These are phyloP conservation scores for Halictus ligatus DNA, from an alignment of 2,888 invertebrate genomes.

Conservation along the genomic window DNA sequence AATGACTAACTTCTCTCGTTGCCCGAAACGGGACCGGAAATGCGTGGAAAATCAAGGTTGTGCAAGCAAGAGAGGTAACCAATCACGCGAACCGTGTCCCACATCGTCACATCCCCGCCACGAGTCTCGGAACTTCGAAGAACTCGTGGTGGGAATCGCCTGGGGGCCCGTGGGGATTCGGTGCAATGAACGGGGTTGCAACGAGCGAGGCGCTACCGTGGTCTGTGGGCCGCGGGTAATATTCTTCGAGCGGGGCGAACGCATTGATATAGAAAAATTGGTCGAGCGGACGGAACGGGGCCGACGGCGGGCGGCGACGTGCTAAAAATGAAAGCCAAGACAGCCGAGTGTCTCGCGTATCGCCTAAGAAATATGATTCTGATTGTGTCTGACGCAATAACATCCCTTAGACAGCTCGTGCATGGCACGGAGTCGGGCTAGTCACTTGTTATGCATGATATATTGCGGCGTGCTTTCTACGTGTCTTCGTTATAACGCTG, in stretches of 20 bases:
- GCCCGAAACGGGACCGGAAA: too few species aligned
- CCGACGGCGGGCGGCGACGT: conserved; percentile 18
- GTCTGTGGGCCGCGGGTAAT: background rate
- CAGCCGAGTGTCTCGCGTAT: conserved; percentile 41
- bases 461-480: conserved; percentile 79
- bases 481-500: conserved; percentile 79
- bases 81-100: too few species aligned
- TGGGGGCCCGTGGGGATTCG: too few species aligned
- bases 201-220: background rate
- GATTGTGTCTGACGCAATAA: conserved; percentile 68
- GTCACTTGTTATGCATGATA: conserved; percentile 81
- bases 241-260: conserved; percentile 14
- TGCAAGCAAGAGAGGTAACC: background rate
- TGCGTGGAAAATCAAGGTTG: too few species aligned
- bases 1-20: too few species aligned
- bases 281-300: conserved; percentile 15
- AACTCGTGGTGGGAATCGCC: background rate
- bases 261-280: conserved; percentile 50
- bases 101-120: too few species aligned
- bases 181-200: background rate
- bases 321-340: conserved; percentile 46
- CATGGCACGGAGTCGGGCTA: conserved; percentile 72
- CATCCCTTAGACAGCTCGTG: conserved; percentile 71
- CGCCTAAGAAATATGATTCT: conserved; percentile 71
- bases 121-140: background rate